A percentile compares a stretch with the other conserved stretches of the same genome.
phyloP scores from a whole-genome alignment of 2,888 invertebrate species.

The Ophion obscuratus region DNA sequence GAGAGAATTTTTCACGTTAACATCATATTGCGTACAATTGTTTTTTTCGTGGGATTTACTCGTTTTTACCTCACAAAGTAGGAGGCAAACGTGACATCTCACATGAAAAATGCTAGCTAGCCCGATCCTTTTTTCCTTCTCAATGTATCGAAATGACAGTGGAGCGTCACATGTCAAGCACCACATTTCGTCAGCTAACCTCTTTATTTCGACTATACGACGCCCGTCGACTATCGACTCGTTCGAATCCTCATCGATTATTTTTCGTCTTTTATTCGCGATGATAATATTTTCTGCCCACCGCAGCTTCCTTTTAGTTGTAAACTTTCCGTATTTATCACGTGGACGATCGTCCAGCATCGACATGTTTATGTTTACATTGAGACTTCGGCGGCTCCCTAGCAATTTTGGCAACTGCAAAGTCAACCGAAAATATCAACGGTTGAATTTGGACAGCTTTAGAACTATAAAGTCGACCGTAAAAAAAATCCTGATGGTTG shows the following conservation, averaged over 20 bases:
- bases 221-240: not conserved
- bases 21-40: not conserved
- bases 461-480: no score
- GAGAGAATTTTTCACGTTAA: slow-evolving; percentile 32
- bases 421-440: no score
- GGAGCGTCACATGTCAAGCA: slow-evolving; percentile 16
- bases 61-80: not conserved
- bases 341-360: slow-evolving; percentile 3
- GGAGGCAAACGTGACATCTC: slow-evolving; percentile 24
- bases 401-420: no score
- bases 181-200: slow-evolving; percentile 42
- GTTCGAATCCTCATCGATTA: not conserved
- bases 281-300: slow-evolving; percentile 22
- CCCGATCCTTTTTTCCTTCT: slow-evolving; percentile 5
- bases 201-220: slow-evolving; percentile 1
- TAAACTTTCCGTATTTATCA: slow-evolving; percentile 16
- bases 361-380: no score
- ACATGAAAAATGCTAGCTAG: slow-evolving; percentile 20
- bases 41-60: not conserved
- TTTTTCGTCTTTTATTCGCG: slow-evolving; percentile 7
- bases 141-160: slow-evolving; percentile 39
- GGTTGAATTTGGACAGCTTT: no score
- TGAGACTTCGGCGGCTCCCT: no score
- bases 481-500: no score
- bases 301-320: slow-evolving; percentile 4